Evolutionary conservation across 2,888 invertebrate genomes (phyloP).

Genomic region (Metopia argyrocephala): DNA sequence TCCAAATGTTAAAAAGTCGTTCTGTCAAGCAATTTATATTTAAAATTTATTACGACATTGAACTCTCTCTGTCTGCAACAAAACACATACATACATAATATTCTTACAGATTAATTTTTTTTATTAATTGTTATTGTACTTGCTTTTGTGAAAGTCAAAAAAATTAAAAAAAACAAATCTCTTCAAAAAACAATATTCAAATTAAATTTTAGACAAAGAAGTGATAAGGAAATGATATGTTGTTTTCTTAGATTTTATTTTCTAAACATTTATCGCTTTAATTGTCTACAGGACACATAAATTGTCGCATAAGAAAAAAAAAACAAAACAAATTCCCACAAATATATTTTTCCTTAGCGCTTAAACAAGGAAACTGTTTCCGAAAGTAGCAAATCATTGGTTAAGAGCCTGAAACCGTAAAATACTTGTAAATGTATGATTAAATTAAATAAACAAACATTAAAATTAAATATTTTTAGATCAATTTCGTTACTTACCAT

Average conservation of each 20-base stretch:
- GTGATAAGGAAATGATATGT: slow-evolving; percentile 41
- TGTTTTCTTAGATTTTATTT: neutral
- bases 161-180: neutral
- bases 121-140: slow-evolving; percentile 47
- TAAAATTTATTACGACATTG: slow-evolving; percentile 22
- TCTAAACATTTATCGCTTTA: slow-evolving; percentile 31
- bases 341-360: neutral
- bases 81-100: slow-evolving; percentile 24
- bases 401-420: neutral
- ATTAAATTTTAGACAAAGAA: slow-evolving; percentile 35
- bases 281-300: slow-evolving; percentile 46
- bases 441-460: slow-evolving; percentile 14
- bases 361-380: slow-evolving; percentile 25
- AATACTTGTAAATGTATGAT: slow-evolving; percentile 9
- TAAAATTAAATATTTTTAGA: neutral
- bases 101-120: neutral
- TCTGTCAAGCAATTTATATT: slow-evolving; percentile 15
- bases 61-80: too few species aligned
- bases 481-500: neutral
- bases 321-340: slow-evolving; percentile 9
- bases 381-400: slow-evolving; percentile 17
- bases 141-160: neutral
- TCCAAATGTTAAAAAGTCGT: neutral
- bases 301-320: slow-evolving; percentile 5
- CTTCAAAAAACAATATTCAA: neutral